These are phyloP conservation scores for Cantharis lateralis DNA, from an alignment of 2,888 invertebrate genomes.

Conservation along the genomic window DNA sequence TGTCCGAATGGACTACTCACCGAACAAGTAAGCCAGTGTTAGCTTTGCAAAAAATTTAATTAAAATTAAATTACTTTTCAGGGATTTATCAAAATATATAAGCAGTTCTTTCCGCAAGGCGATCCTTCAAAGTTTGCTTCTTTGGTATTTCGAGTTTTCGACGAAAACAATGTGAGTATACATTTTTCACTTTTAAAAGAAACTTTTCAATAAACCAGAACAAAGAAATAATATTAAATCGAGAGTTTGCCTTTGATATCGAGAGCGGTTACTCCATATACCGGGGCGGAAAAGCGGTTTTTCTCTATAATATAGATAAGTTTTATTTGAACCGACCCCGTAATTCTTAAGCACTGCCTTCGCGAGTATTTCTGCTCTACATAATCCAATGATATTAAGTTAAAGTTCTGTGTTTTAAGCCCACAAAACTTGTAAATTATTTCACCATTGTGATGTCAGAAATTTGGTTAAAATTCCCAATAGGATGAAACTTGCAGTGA, in stretches of 20 bases:
- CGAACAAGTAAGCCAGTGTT: constrained; percentile 74
- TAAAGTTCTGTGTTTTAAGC: background rate
- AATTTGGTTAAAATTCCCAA: background rate
- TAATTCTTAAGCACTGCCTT: background rate
- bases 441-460: background rate
- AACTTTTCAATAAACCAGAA: background rate
- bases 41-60: background rate
- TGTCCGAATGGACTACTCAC: constrained; percentile 94
- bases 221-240: background rate
- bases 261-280: no score
- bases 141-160: constrained; percentile 97
- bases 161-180: constrained; percentile 93
- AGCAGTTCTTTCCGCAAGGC: constrained; percentile 99
- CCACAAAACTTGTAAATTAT: background rate
- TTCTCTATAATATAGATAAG: no score
- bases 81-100: constrained; percentile 99
- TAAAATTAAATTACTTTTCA: constrained; percentile 54
- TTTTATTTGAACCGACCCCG: background rate
- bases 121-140: constrained; percentile 99
- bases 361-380: background rate
- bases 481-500: background rate
- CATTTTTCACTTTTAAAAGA: background rate
- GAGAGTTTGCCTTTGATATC: no score
- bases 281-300: no score
- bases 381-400: background rate